Evolutionary conservation across 2,113 vertebrate genomes (phyloP), one percentile per base, ranked within the genome.

Genomic region (Cinclus cinclus): DNA sequence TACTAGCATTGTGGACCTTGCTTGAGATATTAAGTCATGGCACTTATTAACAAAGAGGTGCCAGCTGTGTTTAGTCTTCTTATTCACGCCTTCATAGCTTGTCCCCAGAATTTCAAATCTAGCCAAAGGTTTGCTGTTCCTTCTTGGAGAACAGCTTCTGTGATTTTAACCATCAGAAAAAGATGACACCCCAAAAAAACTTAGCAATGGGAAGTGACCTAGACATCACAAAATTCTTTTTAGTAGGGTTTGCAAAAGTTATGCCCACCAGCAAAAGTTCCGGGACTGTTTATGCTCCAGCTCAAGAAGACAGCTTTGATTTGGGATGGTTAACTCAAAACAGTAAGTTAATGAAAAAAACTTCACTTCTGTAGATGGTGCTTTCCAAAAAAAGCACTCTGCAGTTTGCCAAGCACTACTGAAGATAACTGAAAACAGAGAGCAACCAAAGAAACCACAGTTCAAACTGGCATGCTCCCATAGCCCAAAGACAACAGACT

Each of bases 301-400:
- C 14, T 47, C 15, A 68, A 78, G 50, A 83, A 28, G 4, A 63
- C 39, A 80, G 71, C 10, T 90, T 52, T 90, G 31, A 89, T 64
- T 92, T 83, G 82, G 73, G 44, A 53, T 39, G 19, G 44, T 59
- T 88, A 93, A 91, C 31, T 80, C 59, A 77, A 65, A 87, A 42
- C 41, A 79, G 0, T 22, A 67, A 35, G 15, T 46, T 52, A 58
- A 2, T 5, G 44, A 81, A 71, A 69, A 39, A 65, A 50, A 27
- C 49, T 50, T 44, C n/a, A n/a, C 24, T 76, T 64, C 21, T 39
- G 27, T 42, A 79, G 41, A 37, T 22, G 24, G 19, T 25, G 37
- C 82, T 75, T 95, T 90, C 71, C 85, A 86, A 94, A 93, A 93
- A 93, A 90, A 93, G 60, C 37, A 33, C 44, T 69, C 49, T 68